Percentiles rank a stretch among this genome's conserved stretches.
These are phyloP conservation scores for Myoxocephalus aenaeus DNA, from an alignment of 2,797 vertebrate species.

Conservation along the genomic window DNA sequence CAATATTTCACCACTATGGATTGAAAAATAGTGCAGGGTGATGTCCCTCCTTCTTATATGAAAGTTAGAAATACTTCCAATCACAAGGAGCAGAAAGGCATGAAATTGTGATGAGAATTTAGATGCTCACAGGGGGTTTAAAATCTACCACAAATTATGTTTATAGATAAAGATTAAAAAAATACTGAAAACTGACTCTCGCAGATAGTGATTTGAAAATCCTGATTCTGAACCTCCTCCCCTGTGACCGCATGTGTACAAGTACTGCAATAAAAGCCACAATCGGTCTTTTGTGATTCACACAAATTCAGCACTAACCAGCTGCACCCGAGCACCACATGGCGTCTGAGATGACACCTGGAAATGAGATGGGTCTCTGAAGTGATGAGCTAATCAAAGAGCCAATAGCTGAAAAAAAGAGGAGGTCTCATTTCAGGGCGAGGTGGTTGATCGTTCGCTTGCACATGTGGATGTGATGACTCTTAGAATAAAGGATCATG, in stretches of 20 bases:
- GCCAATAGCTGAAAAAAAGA: slow-evolving; percentile 40
- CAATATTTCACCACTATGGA: neutral
- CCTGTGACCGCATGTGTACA: neutral
- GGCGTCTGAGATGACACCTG: slow-evolving; percentile 35
- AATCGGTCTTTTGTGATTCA: slow-evolving; percentile 7
- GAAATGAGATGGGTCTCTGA: slow-evolving; percentile 35
- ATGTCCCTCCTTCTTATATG: neutral
- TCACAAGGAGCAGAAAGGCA: neutral
- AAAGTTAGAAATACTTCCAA: neutral
- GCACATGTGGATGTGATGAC: slow-evolving; percentile 21
- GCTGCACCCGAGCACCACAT: slow-evolving; percentile 8
- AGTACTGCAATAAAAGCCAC: slow-evolving; percentile 8
- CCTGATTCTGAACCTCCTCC: neutral
- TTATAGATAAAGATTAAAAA: slow-evolving; percentile 2
- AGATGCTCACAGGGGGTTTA: neutral
- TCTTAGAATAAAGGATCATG: slow-evolving; percentile 49
- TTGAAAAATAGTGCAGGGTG: neutral
- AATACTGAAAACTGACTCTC: no score
- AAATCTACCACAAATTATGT: neutral
- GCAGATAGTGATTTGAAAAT: neutral
- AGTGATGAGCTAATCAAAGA: slow-evolving; percentile 54
- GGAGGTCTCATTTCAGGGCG: slow-evolving; percentile 29
- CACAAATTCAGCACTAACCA: slow-evolving; percentile 23
- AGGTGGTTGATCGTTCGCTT: slow-evolving; percentile 29
- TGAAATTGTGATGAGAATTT: neutral